These are phyloP conservation scores for Coelinius sp. DNA, from an alignment of 2,888 invertebrate genomes.

Conservation along the genomic window DNA sequence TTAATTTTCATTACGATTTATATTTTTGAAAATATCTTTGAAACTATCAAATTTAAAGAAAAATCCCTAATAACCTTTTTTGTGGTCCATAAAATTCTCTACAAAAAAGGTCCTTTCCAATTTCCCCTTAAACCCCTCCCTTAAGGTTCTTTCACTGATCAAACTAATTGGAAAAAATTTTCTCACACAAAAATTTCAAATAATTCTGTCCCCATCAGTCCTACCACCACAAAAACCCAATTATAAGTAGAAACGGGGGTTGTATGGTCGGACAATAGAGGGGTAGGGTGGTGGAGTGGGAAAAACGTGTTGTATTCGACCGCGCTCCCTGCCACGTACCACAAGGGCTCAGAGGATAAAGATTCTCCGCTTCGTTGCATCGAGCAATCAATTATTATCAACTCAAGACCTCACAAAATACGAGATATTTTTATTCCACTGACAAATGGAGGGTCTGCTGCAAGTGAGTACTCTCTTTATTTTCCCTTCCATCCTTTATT, in stretches of 20 bases:
- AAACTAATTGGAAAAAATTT: no score
- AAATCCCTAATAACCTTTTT: no score
- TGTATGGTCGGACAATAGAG: conserved; percentile 1
- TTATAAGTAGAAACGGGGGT: background rate
- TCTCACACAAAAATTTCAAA: no score
- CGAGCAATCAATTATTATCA: conserved; percentile 2
- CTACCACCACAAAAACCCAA: background rate
- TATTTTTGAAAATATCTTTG: no score
- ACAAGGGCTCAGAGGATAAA: background rate
- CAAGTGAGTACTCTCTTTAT: background rate
- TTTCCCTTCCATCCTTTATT: background rate
- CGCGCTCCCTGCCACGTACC: conserved; percentile 15
- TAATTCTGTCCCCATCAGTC: background rate
- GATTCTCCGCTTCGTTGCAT: conserved; percentile 15
- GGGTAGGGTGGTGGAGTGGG: background rate
- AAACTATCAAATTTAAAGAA: no score
- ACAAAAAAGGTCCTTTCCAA: no score
- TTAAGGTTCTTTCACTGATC: no score
- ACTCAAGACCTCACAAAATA: background rate
- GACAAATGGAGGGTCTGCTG: conserved; percentile 8
- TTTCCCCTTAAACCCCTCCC: no score
- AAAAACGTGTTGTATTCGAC: conserved; percentile 20
- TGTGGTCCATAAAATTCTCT: no score
- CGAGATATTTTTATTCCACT: background rate
- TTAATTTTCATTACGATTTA: background rate